Base-by-base conservation (phyloP, 2,888 invertebrate species). In the Teinopalpus imperialis region DNA sequence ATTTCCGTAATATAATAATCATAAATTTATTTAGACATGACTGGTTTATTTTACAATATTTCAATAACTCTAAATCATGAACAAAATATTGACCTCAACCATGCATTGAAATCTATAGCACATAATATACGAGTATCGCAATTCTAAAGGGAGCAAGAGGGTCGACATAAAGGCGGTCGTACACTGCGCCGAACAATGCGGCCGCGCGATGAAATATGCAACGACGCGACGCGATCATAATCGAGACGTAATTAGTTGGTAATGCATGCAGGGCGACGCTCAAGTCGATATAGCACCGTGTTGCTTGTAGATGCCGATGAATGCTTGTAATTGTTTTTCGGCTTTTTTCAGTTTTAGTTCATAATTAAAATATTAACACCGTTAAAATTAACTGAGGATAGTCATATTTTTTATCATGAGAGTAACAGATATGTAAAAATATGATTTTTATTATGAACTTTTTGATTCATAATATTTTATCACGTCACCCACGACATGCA, bases 201-300 rank as follows among this genome's bases (percentile, higher is more conserved):
- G 30, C 12, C 44, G 45, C 52, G 51, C 59, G 48, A 60, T 71
- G 56, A 71, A 74, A 71, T 70, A 74, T 74, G 68, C 70, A 74
- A 48, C 63, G 61, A 51, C 58, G 60, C 61, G 58, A 49, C 65
- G 63, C 57, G 68, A 65, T 65, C 62, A 63, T 71, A 69, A 71
- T 72, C 68, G 68, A 66, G 52, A 36, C 44, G 56, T 68, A 66
- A 72, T 72, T 67, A 71, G 63, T 56, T 43, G 59, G 51, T 67
- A 64, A 64, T 61, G 57, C 58, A 59, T 56, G 58, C 54, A 41
- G 31, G 35, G 46, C 26, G 49, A 39, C 45, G 51, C 44, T 49
- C 53, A 43, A 37, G 39, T 39, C 24, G 23, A 31, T 23, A 30
- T 26, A 29, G 37, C 31, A 12, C 18, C 18, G 14, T 32, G 18